Evolutionary conservation across 2,113 vertebrate genomes (phyloP), one percentile per base, ranked within the genome.

Genomic region (Nesoenas mayeri): DNA sequence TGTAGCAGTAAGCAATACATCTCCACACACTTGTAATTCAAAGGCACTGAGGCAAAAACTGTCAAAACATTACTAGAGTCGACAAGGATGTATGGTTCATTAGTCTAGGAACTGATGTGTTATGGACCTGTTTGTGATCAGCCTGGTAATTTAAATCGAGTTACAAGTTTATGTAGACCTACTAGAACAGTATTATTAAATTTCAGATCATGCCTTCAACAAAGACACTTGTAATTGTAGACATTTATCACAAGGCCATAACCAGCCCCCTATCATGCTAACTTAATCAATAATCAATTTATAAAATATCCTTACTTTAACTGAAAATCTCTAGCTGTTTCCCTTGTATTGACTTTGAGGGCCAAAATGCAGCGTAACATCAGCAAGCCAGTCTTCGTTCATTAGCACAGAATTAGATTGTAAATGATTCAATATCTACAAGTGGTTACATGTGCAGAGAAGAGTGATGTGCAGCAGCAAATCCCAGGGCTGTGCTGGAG

Each of bases 1-100:
- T 25, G n/a, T 42, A 93, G 78, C 81, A 92, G 54, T 65, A 77
- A 97, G 90, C 74, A 95, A 92, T 91, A 92, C 78, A 92, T 96
- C 90, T 95, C 89, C 53, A 79, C 81, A 80, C 79, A 85, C 66
- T 96, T 97, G 91, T 95, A 98, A 98, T 98, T 97, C 95, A 96
- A 95, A 97, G 50, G 88, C 92, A 97, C 84, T 89, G 94, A 98
- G 96, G 96, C 96, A 98, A 97, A 97, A 97, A 95, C 92, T 97
- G 96, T 98, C 97, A 98, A 97, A 98, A 98, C 92, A 93, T 95
- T 97, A 86, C 96, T 62, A 53, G 96, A 97, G 95, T 85, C 70
- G 88, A 97, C 96, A 97, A 95, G 83, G 84, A 97, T 94, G 62
- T 83, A 95, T 95, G 94, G 91, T 97, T 98, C 97, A 97, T 98